Evolutionary conservation across 23 tunicate species (phyloP).

Genomic region (Oikopleura vanhoeffeni): DNA sequence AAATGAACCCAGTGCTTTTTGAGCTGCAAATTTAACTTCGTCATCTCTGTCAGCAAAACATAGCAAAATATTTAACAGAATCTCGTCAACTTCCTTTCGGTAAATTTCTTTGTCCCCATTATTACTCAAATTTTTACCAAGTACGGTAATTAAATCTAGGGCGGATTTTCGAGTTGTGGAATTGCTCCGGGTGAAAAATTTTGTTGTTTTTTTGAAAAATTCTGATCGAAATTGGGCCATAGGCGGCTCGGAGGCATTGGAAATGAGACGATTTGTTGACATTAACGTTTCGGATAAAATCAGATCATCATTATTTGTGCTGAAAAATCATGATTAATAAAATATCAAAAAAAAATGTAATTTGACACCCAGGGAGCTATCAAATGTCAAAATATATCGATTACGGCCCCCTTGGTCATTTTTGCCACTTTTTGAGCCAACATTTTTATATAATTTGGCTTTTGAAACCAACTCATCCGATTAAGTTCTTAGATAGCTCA

Average conservation of each 20-base stretch:
- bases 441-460: no score
- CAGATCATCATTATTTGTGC: background rate
- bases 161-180: background rate
- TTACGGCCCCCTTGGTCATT: no score
- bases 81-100: background rate
- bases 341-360: no score
- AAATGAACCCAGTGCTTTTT: background rate
- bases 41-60: conserved; percentile 1
- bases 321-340: no score
- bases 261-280: background rate
- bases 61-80: background rate
- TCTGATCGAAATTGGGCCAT: background rate
- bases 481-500: no score
- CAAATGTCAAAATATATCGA: no score
- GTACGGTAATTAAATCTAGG: background rate
- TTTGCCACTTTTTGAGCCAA: no score
- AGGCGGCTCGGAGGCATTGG: background rate
- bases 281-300: background rate
- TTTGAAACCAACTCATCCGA: no score
- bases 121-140: background rate
- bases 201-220: background rate
- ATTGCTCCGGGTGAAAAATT: background rate
- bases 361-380: no score
- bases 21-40: background rate
- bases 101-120: background rate